These are phyloP conservation scores for Poecile atricapillus DNA, from an alignment of 2,113 vertebrate species.

Conservation along the genomic window DNA sequence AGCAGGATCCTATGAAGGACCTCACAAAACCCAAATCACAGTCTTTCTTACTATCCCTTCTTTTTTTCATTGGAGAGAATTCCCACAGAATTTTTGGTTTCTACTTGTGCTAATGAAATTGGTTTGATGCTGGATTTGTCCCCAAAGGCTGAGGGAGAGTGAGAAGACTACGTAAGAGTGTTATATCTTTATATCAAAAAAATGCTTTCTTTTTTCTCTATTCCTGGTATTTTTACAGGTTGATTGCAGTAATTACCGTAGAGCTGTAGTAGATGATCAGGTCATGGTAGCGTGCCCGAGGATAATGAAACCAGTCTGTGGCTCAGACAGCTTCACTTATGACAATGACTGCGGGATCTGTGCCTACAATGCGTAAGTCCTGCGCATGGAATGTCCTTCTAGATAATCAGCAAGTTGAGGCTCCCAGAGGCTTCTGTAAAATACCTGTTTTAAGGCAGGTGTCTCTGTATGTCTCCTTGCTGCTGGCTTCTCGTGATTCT, in stretches of 20 bases:
- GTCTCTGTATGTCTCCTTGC: background rate
- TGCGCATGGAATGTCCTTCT: background rate
- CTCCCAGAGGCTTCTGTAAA: background rate
- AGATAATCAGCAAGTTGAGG: background rate
- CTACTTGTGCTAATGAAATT: background rate
- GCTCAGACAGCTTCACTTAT: slow-evolving; percentile 40
- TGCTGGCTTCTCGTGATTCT: background rate
- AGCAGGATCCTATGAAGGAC: background rate
- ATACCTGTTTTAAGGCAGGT: background rate
- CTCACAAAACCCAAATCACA: background rate
- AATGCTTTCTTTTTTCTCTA: rapidly evolving
- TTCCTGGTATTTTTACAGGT: slow-evolving; percentile 6
- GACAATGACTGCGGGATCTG: slow-evolving; percentile 37
- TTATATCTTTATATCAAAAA: background rate
- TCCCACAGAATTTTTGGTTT: background rate
- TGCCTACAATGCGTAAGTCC: slow-evolving; percentile 33
- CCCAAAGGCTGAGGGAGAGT: background rate
- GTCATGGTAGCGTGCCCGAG: background rate
- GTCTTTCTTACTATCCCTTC: background rate
- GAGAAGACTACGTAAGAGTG: background rate
- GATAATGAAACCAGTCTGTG: slow-evolving; percentile 29
- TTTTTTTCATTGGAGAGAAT: background rate
- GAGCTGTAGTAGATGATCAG: rapidly evolving
- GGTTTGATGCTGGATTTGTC: background rate
- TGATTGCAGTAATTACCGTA: background rate